Base-by-base conservation (phyloP, 1,140 invertebrate genomes). In the Hyposmocoma kahamanoa region DNA sequence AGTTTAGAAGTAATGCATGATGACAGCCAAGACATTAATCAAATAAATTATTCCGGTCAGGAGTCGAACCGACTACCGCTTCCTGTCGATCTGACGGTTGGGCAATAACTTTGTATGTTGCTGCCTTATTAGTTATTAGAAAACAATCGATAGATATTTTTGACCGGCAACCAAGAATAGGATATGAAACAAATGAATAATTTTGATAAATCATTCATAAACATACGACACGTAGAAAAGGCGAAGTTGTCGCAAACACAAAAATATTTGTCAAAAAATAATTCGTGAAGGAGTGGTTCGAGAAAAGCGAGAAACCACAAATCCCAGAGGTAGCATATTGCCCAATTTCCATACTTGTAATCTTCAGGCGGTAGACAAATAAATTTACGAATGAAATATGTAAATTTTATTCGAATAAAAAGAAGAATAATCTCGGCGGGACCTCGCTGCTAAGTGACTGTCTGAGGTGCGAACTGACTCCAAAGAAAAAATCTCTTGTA, bases 281-380 rank as follows among this genome's bases (percentile, higher is more conserved):
- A n/a, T n/a, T n/a, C n/a, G n/a, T n/a, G n/a, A n/a, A n/a, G n/a
- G n/a, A n/a, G n/a, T n/a, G n/a, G n/a, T n/a, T n/a, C n/a, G n/a
- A n/a, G 11, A 11, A 26, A 26, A 26, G 24, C 24, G 11, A 26
- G 5, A 5, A 36, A 17, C 41, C 26, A 21, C 21, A 43, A 55
- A 53, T 61, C 71, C 68, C 62, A 57, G 34, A 22, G 54, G 67
- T 49, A 50, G 53, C 52, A 51, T 59, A 60, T 56, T 38, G 50
- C 55, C 41, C 24, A 65, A 70, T 72, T 73, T 67, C 56, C 67
- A 62, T 73, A 68, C 63, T 76, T 71, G 56, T 72, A 71, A 76
- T 73, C 67, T 63, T 45, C 39, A 50, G 32, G 39, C 53, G 22
- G 59, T 39, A 61, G 54, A 66, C 57, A 66, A 65, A 66, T 59